Evolutionary conservation across 2,113 vertebrate genomes (phyloP).

Genomic region (Zonotrichia leucophrys): DNA sequence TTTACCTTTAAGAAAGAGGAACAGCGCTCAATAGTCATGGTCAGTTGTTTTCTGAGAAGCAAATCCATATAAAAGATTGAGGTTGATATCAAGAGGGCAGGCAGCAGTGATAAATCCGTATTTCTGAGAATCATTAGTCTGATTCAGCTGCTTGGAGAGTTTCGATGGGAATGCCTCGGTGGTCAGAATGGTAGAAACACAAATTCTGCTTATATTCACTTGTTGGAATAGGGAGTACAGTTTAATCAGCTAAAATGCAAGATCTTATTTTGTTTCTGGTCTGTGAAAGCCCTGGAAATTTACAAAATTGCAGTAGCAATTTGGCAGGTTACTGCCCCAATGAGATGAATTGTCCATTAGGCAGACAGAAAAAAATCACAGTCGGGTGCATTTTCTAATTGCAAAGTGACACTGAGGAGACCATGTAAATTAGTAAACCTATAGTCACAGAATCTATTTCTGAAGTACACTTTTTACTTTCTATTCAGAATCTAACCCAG

Average conservation of each 20-base stretch:
- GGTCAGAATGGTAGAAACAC: neutral
- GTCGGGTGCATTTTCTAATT: neutral
- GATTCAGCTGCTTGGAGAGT: neutral
- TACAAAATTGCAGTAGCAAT: neutral
- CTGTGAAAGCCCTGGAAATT: neutral
- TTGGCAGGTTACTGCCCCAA: neutral
- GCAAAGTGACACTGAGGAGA: neutral
- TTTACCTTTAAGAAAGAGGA: neutral
- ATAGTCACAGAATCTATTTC: neutral
- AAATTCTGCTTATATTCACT: neutral
- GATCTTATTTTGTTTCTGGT: neutral
- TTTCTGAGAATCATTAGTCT: neutral
- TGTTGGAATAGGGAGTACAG: neutral
- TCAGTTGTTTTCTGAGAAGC: neutral
- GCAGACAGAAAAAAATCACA: neutral
- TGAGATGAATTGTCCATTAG: neutral
- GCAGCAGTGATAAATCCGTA: neutral
- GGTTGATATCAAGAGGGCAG: neutral
- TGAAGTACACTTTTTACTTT: neutral
- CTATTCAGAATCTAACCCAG: neutral
- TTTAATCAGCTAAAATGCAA: constrained; percentile 28
- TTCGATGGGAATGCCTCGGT: neutral
- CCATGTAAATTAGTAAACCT: neutral
- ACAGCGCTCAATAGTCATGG: accelerated
- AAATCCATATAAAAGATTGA: neutral